These are phyloP conservation scores for Drosophila siamana DNA, from an alignment of 2,888 invertebrate genomes.

Conservation along the genomic window DNA sequence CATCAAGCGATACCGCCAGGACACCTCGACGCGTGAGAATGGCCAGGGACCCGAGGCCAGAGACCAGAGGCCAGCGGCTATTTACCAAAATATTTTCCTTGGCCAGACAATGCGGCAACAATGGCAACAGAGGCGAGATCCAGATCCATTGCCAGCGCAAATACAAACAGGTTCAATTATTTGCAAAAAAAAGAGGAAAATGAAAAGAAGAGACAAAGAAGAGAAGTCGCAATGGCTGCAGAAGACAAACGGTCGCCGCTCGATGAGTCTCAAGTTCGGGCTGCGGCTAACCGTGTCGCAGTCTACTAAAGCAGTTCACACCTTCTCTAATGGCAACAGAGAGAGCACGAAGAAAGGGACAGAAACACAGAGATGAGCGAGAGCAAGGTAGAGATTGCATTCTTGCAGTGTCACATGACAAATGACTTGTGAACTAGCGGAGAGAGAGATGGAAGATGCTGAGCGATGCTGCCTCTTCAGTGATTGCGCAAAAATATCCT, in stretches of 20 bases:
- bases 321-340: slow-evolving; percentile 50
- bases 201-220: slow-evolving; percentile 13
- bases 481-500: slow-evolving; percentile 80
- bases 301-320: slow-evolving; percentile 48
- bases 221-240: slow-evolving; percentile 54
- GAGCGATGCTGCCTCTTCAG: slow-evolving; percentile 22
- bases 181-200: slow-evolving; percentile 55
- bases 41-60: slow-evolving; percentile 18
- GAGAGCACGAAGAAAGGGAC: slow-evolving; percentile 3
- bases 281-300: no score
- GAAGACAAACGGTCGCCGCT: slow-evolving; percentile 61
- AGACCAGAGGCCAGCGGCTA: slow-evolving; percentile 31
- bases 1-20: slow-evolving; percentile 66
- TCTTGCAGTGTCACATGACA: slow-evolving; percentile 78
- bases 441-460: slow-evolving; percentile 10
- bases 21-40: slow-evolving; percentile 62
- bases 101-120: slow-evolving; percentile 72
- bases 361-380: background rate
- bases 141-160: slow-evolving; percentile 20
- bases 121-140: slow-evolving; percentile 27
- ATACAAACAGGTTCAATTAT: slow-evolving; percentile 76
- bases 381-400: slow-evolving; percentile 30
- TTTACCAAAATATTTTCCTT: slow-evolving; percentile 75
- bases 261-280: slow-evolving; percentile 26
- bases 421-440: slow-evolving; percentile 53